Conservation (phyloP, 2,113 vertebrate genomes). For the Polyodon spathula region DNA sequence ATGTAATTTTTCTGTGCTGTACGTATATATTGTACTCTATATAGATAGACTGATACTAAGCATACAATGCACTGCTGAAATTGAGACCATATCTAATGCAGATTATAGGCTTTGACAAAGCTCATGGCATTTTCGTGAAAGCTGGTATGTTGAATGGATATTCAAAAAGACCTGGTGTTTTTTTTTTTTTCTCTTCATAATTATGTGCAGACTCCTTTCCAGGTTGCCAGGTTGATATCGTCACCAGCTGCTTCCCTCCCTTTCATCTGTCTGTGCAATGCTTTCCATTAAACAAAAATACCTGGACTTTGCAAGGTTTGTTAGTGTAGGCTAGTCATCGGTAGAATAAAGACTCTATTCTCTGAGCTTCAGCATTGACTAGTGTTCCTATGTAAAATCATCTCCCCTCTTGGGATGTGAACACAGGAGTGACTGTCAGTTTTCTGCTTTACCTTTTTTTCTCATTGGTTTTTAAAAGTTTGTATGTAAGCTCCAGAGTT, state of each 20-base stretch:
- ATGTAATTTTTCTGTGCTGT: too few relatives aligned
- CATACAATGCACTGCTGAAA: background rate
- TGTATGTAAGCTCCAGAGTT: too few relatives aligned
- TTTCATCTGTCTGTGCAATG: conserved; percentile 12
- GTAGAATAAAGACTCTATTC: too few relatives aligned
- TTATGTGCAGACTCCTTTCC: background rate
- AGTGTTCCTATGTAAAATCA: background rate
- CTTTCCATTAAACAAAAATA: conserved; percentile 14
- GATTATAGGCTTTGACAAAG: background rate
- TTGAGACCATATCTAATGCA: background rate
- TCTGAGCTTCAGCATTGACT: background rate
- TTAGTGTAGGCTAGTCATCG: too few relatives aligned
- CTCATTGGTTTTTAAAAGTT: background rate
- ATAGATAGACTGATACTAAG: background rate
- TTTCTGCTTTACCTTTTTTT: background rate
- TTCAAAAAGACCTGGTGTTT: conserved; percentile 5
- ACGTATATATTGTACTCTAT: too few relatives aligned
- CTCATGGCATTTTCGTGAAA: conserved; percentile 2
- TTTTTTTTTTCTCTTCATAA: background rate
- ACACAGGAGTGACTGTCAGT: background rate
- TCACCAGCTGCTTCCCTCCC: conserved; percentile 27
- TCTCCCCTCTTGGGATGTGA: background rate
- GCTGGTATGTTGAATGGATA: background rate
- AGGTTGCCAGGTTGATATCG: conserved; percentile 21
- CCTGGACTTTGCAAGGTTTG: background rate